Percentiles rank a stretch among this genome's conserved stretches.
Conservation (phyloP, 2,888 invertebrate species). For the Temnothorax unifasciatus region DNA sequence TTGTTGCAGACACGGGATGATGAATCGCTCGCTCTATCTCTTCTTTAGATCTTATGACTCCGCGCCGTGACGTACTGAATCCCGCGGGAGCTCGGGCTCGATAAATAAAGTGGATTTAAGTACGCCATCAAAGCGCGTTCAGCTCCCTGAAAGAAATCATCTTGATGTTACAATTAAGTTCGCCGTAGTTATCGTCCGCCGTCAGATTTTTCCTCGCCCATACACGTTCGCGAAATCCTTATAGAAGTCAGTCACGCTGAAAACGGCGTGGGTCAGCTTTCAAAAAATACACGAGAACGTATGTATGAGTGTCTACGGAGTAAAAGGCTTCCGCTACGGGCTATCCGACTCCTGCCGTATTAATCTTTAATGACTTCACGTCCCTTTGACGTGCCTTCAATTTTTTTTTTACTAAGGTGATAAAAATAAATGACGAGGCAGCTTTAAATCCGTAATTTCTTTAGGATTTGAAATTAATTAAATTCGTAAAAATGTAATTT, state of each 20-base stretch:
- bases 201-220: conserved; percentile 22
- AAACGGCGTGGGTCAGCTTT: conserved; percentile 13
- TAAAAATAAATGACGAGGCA: conserved; percentile 4
- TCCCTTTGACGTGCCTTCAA: background rate
- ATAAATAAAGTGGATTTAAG: conserved; percentile 54
- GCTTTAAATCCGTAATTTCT: background rate
- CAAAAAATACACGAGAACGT: background rate
- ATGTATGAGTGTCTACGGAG: background rate
- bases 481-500: conserved; percentile 20
- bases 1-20: conserved; percentile 50
- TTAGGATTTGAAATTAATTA: background rate
- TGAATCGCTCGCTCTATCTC: conserved; percentile 44
- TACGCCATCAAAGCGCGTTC: conserved; percentile 48
- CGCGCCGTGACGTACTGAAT: conserved; percentile 39
- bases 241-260: conserved; percentile 21
- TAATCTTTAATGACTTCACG: conserved; percentile 3
- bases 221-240: conserved; percentile 10
- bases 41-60: conserved; percentile 55
- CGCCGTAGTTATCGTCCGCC: conserved; percentile 28
- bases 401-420: background rate
- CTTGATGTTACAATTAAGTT: conserved; percentile 52
- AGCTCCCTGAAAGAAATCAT: conserved; percentile 34
- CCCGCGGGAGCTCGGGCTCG: conserved; percentile 30
- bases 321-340: background rate
- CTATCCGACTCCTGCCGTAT: background rate